These are phyloP conservation scores for Acyrthosiphon pisum DNA, from an alignment of 1,140 invertebrate species.

Conservation along the genomic window DNA sequence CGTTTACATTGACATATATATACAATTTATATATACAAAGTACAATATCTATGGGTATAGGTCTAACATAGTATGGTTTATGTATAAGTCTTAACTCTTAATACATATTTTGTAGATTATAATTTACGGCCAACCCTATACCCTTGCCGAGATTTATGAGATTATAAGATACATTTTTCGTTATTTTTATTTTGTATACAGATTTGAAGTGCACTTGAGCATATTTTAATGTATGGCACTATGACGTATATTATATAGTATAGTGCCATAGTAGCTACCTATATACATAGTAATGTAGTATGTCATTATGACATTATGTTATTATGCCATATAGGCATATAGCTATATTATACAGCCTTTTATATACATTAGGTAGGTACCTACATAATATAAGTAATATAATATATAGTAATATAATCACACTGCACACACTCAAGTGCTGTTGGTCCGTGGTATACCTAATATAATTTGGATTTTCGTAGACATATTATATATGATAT, in stretches of 20 bases:
- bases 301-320: too few relatives aligned
- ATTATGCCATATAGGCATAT: too few relatives aligned
- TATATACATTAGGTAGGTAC: too few relatives aligned
- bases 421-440: not conserved
- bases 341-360: too few relatives aligned
- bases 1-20: not conserved
- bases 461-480: not conserved
- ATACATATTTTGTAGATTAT: not conserved
- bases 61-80: not conserved
- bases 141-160: not conserved
- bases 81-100: not conserved
- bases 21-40: fast-evolving
- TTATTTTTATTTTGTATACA: not conserved
- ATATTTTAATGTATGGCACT: not conserved
- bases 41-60: not conserved
- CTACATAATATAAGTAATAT: too few relatives aligned
- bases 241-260: too few relatives aligned
- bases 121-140: not conserved
- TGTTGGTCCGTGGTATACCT: not conserved
- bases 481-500: too few relatives aligned
- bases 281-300: too few relatives aligned
- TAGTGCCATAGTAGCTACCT: too few relatives aligned
- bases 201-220: not conserved
- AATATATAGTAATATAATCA: not conserved
- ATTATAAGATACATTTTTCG: not conserved